These are phyloP conservation scores for Lutjanus campechanus DNA, from an alignment of 2,797 vertebrate genomes.

Conservation along the genomic window DNA sequence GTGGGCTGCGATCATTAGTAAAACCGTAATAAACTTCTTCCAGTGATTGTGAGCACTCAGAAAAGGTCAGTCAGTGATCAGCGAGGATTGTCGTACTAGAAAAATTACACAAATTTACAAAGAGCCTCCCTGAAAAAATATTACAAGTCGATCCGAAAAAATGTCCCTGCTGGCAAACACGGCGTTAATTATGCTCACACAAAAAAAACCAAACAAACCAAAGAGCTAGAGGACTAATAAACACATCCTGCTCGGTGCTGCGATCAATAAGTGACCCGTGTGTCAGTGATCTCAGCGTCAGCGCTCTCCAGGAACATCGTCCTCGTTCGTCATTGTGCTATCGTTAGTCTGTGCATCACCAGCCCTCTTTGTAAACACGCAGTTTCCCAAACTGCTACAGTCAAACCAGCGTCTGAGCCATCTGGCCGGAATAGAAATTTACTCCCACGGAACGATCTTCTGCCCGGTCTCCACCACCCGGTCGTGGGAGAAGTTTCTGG, in stretches of 20 bases:
- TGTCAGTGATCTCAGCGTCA: slow-evolving; percentile 38
- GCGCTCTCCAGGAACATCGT: slow-evolving; percentile 28
- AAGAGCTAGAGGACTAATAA: slow-evolving; percentile 38
- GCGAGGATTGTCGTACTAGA: slow-evolving; percentile 67
- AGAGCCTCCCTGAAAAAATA: slow-evolving; percentile 77
- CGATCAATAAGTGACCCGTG: slow-evolving; percentile 47
- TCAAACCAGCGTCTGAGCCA: slow-evolving; percentile 42
- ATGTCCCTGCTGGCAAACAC: slow-evolving; percentile 64
- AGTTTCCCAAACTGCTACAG: slow-evolving; percentile 59
- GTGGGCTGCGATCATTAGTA: slow-evolving; percentile 69
- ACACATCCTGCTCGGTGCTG: slow-evolving; percentile 55
- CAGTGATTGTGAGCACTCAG: slow-evolving; percentile 51
- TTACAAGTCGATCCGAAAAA: slow-evolving; percentile 65
- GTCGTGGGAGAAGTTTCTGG: slow-evolving; percentile 70
- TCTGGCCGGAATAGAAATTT: slow-evolving; percentile 43
- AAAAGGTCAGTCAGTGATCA: slow-evolving; percentile 69
- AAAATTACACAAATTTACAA: slow-evolving; percentile 82
- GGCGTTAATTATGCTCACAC: slow-evolving; percentile 51
- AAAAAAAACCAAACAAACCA: slow-evolving; percentile 53
- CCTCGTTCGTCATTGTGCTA: slow-evolving; percentile 78
- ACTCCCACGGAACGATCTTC: slow-evolving; percentile 47
- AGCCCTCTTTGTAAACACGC: slow-evolving; percentile 77
- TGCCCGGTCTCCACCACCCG: slow-evolving; percentile 25
- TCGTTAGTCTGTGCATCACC: slow-evolving; percentile 65
- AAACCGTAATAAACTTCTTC: slow-evolving; percentile 73